phyloP scores from a whole-genome alignment of 1,140 invertebrate species.

The Formica exsecta region DNA sequence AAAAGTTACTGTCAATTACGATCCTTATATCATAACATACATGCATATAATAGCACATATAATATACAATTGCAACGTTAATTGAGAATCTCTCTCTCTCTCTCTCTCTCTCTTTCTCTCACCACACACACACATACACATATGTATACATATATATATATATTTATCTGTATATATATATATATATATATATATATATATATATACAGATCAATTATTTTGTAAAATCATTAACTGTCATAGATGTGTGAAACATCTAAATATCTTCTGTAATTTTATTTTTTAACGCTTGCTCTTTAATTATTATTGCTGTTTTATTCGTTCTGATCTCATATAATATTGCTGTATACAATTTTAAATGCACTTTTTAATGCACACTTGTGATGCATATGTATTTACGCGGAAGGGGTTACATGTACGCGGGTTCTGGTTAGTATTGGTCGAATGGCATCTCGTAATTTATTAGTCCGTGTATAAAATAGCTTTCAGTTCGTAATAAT shows the following conservation, averaged over 20 bases:
- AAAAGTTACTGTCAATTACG: slow-evolving; percentile 13
- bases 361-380: neutral
- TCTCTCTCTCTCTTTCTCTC: too few species aligned
- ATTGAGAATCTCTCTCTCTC: neutral
- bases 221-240: slow-evolving; percentile 10
- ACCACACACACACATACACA: too few species aligned
- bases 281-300: neutral
- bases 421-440: slow-evolving; percentile 56
- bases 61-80: slow-evolving; percentile 7
- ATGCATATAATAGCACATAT: neutral
- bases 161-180: too few species aligned
- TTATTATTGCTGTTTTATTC: neutral
- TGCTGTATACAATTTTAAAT: slow-evolving; percentile 15
- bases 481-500: slow-evolving; percentile 70
- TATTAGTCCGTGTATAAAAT: slow-evolving; percentile 64
- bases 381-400: neutral
- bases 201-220: neutral
- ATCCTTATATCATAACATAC: neutral
- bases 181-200: too few species aligned
- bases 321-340: slow-evolving; percentile 1
- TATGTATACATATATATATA: too few species aligned
- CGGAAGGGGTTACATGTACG: slow-evolving; percentile 35
- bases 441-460: slow-evolving; percentile 59
- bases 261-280: neutral
- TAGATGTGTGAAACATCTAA: neutral